These are phyloP conservation scores for Manacus vitellinus DNA, from an alignment of 2,113 vertebrate genomes.

Conservation along the genomic window DNA sequence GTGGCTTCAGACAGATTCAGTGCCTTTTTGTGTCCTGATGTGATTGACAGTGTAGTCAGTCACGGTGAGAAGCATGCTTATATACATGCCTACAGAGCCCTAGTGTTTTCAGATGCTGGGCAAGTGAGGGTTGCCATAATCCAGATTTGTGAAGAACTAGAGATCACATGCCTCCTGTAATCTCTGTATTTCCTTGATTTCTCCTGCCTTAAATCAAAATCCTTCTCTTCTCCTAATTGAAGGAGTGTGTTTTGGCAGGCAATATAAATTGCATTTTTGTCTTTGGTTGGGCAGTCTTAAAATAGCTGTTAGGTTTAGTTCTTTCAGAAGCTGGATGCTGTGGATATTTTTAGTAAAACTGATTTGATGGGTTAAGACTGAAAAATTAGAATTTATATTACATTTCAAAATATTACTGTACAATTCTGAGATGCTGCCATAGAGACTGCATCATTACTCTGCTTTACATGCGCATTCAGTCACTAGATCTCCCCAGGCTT, in stretches of 20 bases:
- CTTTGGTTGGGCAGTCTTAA: slow-evolving; percentile 37
- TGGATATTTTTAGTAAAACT: slow-evolving; percentile 53
- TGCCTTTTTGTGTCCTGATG: not conserved
- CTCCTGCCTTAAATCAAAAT: not conserved
- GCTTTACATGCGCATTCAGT: not conserved
- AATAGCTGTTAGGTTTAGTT: slow-evolving; percentile 22
- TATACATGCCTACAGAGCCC: not conserved
- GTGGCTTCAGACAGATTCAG: not conserved
- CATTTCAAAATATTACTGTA: slow-evolving; percentile 57
- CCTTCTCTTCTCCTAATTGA: not conserved
- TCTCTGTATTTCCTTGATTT: not conserved
- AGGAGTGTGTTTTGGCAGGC: not conserved
- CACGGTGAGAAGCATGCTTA: not conserved
- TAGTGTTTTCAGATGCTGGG: not conserved
- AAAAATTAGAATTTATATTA: slow-evolving; percentile 57
- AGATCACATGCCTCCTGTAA: not conserved
- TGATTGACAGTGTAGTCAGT: not conserved
- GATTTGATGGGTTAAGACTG: slow-evolving; percentile 44
- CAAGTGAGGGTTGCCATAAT: not conserved
- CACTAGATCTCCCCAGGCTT: slow-evolving; percentile 8
- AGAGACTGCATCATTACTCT: slow-evolving; percentile 12
- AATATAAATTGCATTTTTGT: slow-evolving; percentile 13
- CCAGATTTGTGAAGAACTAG: not conserved
- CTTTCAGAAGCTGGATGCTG: not conserved
- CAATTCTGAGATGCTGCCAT: slow-evolving; percentile 46